phyloP scores from a whole-genome alignment of 2,797 vertebrate species.

The Centroberyx gerrardi region DNA sequence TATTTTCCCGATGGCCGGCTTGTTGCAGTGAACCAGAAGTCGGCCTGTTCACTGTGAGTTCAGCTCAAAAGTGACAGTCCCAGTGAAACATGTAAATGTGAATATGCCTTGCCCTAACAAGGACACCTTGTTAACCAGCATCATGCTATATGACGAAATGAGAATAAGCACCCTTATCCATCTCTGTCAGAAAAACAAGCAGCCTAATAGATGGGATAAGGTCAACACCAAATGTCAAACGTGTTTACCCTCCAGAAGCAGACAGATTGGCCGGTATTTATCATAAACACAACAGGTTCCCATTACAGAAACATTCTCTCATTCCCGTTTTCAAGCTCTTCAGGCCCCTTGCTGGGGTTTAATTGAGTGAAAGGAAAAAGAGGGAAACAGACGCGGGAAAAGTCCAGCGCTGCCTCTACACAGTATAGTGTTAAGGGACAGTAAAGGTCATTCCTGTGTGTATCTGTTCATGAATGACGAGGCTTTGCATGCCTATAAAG shows the following conservation, averaged over 20 bases:
- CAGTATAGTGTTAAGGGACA: constrained; percentile 26
- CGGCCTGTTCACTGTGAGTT: constrained; percentile 33
- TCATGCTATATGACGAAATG: constrained; percentile 73
- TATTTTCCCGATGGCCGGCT: background rate
- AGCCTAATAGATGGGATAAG: constrained; percentile 80
- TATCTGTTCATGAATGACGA: constrained; percentile 38
- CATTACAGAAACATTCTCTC: constrained; percentile 56
- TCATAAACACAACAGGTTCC: constrained; percentile 76
- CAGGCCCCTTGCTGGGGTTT: constrained; percentile 32
- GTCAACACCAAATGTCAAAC: constrained; percentile 85
- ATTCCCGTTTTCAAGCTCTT: constrained; percentile 21
- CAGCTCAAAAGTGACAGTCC: constrained; percentile 40
- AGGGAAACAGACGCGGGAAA: constrained; percentile 24
- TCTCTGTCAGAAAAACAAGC: constrained; percentile 79
- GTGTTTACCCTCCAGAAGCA: constrained; percentile 83
- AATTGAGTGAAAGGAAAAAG: constrained; percentile 59
- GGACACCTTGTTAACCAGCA: constrained; percentile 75
- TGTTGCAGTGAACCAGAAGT: constrained; percentile 8
- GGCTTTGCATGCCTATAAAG: constrained; percentile 5
- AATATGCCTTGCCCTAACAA: constrained; percentile 71
- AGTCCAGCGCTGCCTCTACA: constrained; percentile 16
- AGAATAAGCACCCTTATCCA: constrained; percentile 71
- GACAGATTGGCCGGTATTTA: constrained; percentile 79
- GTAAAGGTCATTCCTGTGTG: constrained; percentile 58
- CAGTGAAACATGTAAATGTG: constrained; percentile 62